A percentile compares a stretch with the other conserved stretches of the same genome.
phyloP scores from a whole-genome alignment of 1,140 invertebrate genomes.

The Leptopilina clavipes region DNA sequence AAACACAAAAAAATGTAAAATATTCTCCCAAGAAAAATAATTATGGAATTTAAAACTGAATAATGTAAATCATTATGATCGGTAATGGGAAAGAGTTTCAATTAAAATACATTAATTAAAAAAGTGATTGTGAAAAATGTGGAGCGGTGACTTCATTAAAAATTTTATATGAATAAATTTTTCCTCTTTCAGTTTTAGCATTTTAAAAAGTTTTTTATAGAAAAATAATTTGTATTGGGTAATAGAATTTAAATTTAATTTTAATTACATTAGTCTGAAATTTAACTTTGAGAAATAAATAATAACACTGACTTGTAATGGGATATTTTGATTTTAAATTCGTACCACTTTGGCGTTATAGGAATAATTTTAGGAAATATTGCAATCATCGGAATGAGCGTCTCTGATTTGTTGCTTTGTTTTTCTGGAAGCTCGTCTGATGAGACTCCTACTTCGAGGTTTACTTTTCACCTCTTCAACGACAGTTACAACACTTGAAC shows the following conservation, averaged over 20 bases:
- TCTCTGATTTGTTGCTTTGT: conserved; percentile 86
- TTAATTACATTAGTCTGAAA: background rate
- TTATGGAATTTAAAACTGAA: background rate
- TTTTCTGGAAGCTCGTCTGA: conserved; percentile 85
- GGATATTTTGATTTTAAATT: conserved; percentile 37
- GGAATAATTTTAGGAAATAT: conserved; percentile 78
- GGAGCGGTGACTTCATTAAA: conserved; percentile 7
- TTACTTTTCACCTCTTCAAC: conserved; percentile 75
- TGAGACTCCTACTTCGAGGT: conserved; percentile 84
- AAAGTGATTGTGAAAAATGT: background rate
- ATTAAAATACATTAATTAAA: conserved; percentile 33
- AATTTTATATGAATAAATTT: background rate
- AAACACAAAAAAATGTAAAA: background rate
- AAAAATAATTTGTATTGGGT: background rate
- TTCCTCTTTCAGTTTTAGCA: background rate
- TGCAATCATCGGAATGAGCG: conserved; percentile 82
- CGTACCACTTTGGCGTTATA: background rate
- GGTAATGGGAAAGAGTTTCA: background rate
- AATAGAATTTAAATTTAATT: background rate
- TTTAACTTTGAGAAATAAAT: too few relatives aligned
- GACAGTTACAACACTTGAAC: conserved; percentile 66
- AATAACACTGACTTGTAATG: background rate
- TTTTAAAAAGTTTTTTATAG: background rate
- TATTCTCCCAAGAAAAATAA: background rate
- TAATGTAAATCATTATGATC: background rate